phyloP scores from a whole-genome alignment of 2,797 vertebrate species.

The Sebastes hubbsi region DNA sequence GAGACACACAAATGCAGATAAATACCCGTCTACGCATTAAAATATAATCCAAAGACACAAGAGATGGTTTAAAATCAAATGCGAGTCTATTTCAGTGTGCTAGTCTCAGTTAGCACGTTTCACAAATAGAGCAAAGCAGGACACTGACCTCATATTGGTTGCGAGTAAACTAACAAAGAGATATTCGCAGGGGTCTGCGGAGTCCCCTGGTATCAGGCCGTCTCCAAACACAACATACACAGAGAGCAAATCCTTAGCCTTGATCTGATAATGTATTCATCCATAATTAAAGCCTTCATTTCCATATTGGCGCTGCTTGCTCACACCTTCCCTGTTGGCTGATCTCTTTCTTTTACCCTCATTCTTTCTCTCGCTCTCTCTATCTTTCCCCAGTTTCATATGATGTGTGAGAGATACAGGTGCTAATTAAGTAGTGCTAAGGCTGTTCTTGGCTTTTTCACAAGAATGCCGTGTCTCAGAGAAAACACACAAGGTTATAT shows the following conservation, averaged over 20 bases:
- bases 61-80: neutral
- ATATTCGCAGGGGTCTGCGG: slow-evolving; percentile 27
- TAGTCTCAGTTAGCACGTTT: neutral
- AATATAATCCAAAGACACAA: neutral
- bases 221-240: slow-evolving; percentile 59
- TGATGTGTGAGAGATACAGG: slow-evolving; percentile 55
- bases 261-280: slow-evolving; percentile 78
- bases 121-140: neutral
- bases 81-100: neutral
- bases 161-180: slow-evolving; percentile 31
- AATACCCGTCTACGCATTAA: neutral
- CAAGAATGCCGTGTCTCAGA: slow-evolving; percentile 29
- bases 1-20: neutral
- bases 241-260: slow-evolving; percentile 55
- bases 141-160: neutral
- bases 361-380: neutral
- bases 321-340: slow-evolving; percentile 65
- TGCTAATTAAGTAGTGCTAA: slow-evolving; percentile 67
- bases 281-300: slow-evolving; percentile 81
- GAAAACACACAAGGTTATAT: slow-evolving; percentile 49
- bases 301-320: slow-evolving; percentile 71
- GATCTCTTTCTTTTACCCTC: slow-evolving; percentile 43
- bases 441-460: slow-evolving; percentile 37
- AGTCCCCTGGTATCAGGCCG: slow-evolving; percentile 38
- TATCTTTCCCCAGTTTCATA: slow-evolving; percentile 24